phyloP scores from a whole-genome alignment of 2,888 invertebrate species.

The Agonopterix arenella region DNA sequence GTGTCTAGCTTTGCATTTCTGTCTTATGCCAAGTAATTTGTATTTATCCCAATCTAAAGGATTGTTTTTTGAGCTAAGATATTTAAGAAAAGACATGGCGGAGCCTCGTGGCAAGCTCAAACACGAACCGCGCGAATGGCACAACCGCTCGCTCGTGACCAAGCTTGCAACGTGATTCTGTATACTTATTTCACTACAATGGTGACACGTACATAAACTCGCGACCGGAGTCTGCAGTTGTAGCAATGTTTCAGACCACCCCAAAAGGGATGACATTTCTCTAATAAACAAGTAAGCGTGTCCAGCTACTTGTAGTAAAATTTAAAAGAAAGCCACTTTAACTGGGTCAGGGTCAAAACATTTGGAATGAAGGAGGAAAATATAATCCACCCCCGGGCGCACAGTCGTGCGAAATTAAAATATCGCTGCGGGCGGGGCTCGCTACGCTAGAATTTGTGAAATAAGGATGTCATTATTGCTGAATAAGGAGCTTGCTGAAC shows the following conservation, averaged over 20 bases:
- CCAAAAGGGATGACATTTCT: not conserved
- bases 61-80: too few relatives aligned
- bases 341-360: slow-evolving; percentile 47
- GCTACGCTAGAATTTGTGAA: slow-evolving; percentile 29
- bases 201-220: not conserved
- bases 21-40: too few relatives aligned
- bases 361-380: slow-evolving; percentile 28
- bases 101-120: too few relatives aligned
- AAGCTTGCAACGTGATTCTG: too few relatives aligned
- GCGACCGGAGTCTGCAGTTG: too few relatives aligned
- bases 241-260: too few relatives aligned
- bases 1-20: too few relatives aligned
- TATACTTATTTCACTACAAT: not conserved
- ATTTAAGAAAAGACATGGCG: too few relatives aligned
- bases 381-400: slow-evolving; percentile 25
- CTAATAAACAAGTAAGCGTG: not conserved
- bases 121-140: too few relatives aligned
- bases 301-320: too few relatives aligned
- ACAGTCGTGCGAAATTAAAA: slow-evolving; percentile 40
- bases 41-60: too few relatives aligned
- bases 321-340: slow-evolving; percentile 4
- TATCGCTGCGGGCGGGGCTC: slow-evolving; percentile 43
- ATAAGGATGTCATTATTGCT: slow-evolving; percentile 5
- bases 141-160: too few relatives aligned
- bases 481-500: slow-evolving; percentile 23